phyloP scores from a whole-genome alignment of 2,888 invertebrate species.

The Ecliptopera silaceata region DNA sequence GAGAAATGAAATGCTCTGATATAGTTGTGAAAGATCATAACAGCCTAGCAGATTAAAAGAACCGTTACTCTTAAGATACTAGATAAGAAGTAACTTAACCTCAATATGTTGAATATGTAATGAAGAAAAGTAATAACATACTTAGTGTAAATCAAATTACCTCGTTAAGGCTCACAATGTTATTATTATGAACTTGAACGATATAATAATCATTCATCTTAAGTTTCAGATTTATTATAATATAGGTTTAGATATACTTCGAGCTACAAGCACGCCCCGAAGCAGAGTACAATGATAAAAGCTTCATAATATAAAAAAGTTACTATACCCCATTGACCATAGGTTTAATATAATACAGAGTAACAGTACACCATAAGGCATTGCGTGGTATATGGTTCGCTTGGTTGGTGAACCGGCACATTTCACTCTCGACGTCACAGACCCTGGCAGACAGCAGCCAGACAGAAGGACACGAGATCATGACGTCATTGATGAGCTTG shows the following conservation, averaged over 20 bases:
- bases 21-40: slow-evolving; percentile 11
- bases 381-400: slow-evolving; percentile 35
- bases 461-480: slow-evolving; percentile 26
- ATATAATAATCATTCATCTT: background rate
- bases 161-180: too few relatives aligned
- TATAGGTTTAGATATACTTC: too few relatives aligned
- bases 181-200: too few relatives aligned
- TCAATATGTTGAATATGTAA: background rate
- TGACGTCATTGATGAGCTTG: slow-evolving; percentile 23
- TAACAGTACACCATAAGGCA: slow-evolving; percentile 2
- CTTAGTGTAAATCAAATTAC: too few relatives aligned
- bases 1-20: slow-evolving; percentile 11
- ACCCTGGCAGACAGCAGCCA: slow-evolving; percentile 32
- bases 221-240: background rate
- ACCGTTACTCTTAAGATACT: slow-evolving; percentile 10
- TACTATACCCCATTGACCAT: background rate
- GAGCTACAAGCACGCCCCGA: background rate
- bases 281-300: background rate
- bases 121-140: background rate
- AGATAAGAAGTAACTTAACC: background rate
- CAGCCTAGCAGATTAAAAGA: background rate
- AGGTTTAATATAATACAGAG: slow-evolving; percentile 2
- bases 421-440: slow-evolving; percentile 52
- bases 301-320: background rate
- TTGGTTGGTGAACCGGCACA: slow-evolving; percentile 51